Evolutionary conservation across 2,797 vertebrate species (phyloP).

Genomic region (Phataginus tricuspis): DNA sequence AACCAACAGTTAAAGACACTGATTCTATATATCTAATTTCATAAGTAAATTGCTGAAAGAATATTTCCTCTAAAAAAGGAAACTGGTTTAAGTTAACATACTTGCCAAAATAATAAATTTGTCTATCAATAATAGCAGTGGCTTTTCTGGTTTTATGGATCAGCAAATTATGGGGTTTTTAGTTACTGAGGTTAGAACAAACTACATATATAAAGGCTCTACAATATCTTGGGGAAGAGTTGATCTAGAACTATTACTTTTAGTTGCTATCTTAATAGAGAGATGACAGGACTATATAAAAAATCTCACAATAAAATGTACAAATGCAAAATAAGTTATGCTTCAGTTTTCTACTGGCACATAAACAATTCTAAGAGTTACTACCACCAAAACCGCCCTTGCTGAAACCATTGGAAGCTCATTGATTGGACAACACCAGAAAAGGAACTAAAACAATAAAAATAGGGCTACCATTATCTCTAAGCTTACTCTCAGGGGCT

Average conservation of each 20-base stretch:
- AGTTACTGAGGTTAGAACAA: neutral
- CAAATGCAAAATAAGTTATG: neutral
- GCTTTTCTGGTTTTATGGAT: neutral
- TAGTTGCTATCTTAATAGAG: neutral
- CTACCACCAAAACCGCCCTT: neutral
- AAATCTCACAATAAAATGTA: conserved; percentile 30
- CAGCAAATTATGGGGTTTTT: conserved; percentile 35
- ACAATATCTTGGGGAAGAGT: neutral
- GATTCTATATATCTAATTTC: conserved; percentile 24
- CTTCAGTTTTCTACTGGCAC: neutral
- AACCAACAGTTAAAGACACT: neutral
- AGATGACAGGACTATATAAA: neutral
- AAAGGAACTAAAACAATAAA: neutral
- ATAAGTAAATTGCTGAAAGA: conserved; percentile 28
- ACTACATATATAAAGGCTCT: neutral
- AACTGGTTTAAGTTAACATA: neutral
- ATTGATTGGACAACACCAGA: neutral
- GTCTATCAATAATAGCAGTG: neutral
- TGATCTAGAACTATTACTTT: neutral
- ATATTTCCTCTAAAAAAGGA: conserved; percentile 8
- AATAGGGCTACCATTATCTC: neutral
- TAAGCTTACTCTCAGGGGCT: neutral
- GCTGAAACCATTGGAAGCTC: neutral
- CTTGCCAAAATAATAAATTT: conserved; percentile 34
- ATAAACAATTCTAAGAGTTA: conserved; percentile 23